Percentiles rank a stretch among this genome's conserved stretches.
Conservation (phyloP, 2,797 vertebrate genomes). For the Phoxinus dragarum region DNA sequence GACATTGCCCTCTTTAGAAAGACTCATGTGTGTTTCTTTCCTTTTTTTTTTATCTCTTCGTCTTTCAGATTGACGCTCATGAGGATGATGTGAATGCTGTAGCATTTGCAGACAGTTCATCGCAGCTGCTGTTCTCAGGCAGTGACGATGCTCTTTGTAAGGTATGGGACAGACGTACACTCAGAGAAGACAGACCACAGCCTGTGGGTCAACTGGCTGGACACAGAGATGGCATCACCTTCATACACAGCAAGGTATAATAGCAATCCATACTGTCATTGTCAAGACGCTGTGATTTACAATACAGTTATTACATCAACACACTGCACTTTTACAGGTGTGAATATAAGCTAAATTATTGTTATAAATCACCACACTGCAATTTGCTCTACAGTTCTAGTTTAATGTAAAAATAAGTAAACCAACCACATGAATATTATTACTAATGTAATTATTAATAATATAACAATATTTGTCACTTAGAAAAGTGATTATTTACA, state of each 20-base stretch:
- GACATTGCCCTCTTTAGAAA: neutral
- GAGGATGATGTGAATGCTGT: slow-evolving; percentile 94
- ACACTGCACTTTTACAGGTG: too few species aligned
- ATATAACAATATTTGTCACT: too few species aligned
- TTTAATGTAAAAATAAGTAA: neutral
- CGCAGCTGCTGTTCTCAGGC: slow-evolving; percentile 92
- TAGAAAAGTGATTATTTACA: too few species aligned
- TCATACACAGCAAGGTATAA: slow-evolving; percentile 92
- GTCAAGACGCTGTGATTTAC: neutral
- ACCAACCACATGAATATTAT: neutral
- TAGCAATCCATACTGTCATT: neutral
- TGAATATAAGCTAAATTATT: neutral
- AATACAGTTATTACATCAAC: neutral
- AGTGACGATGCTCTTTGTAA: slow-evolving; percentile 93
- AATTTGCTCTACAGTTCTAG: neutral
- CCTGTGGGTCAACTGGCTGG: slow-evolving; percentile 91
- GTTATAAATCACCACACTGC: neutral
- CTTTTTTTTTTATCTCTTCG: neutral
- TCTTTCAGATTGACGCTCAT: slow-evolving; percentile 86
- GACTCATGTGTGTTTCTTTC: neutral
- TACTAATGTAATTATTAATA: too few species aligned
- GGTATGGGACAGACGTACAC: slow-evolving; percentile 92
- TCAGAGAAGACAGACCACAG: slow-evolving; percentile 89
- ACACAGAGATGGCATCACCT: slow-evolving; percentile 94
- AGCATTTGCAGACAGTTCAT: slow-evolving; percentile 89